phyloP scores from a whole-genome alignment of 2,888 invertebrate species.

The Meghimatium bilineatum region DNA sequence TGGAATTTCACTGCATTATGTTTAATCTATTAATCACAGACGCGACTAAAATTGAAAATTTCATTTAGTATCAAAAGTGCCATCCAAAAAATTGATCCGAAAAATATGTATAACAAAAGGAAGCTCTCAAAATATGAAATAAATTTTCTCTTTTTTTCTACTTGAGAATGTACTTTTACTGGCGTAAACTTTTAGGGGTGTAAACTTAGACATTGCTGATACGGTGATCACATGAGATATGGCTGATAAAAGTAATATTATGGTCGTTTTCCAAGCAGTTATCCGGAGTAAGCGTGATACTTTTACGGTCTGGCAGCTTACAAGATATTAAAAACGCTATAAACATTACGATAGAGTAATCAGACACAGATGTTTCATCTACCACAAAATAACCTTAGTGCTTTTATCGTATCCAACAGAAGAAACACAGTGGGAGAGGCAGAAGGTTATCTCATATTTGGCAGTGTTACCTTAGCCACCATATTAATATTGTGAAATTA shows the following conservation, averaged over 20 bases:
- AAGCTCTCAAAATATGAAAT: not conserved
- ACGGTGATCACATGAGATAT: not conserved
- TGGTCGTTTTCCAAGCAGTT: not conserved
- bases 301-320: slow-evolving; percentile 10
- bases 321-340: not conserved
- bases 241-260: not conserved
- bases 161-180: not conserved
- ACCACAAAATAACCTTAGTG: slow-evolving; percentile 13
- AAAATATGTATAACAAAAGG: too few species aligned
- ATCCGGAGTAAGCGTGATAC: not conserved
- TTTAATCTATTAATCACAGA: too few species aligned
- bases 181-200: not conserved
- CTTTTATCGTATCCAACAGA: not conserved
- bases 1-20: too few species aligned
- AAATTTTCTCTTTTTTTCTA: not conserved
- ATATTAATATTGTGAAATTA: not conserved
- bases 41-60: too few species aligned
- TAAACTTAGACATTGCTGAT: not conserved
- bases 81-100: too few species aligned
- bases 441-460: not conserved
- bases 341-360: not conserved
- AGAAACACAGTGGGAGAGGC: not conserved
- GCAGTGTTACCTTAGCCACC: not conserved
- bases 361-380: slow-evolving; percentile 9
- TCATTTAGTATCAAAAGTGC: too few species aligned